phyloP scores from a whole-genome alignment of 2,888 invertebrate species.

The Amphipoea oculea region DNA sequence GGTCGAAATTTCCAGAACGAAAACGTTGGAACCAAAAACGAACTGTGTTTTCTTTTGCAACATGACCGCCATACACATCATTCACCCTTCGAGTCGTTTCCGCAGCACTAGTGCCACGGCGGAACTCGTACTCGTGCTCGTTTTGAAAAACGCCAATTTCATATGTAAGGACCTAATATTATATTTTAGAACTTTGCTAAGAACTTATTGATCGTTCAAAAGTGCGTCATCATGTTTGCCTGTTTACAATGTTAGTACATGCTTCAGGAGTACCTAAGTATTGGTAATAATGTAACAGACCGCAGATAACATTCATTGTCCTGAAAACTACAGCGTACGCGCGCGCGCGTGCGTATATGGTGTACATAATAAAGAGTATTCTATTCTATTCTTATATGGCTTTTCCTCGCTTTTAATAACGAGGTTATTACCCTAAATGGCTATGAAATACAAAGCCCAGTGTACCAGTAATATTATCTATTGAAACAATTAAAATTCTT shows the following conservation, averaged over 20 bases:
- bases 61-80: no score
- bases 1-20: no score
- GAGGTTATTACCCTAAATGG: conserved; percentile 24
- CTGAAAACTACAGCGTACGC: conserved; percentile 13
- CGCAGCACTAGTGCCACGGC: no score
- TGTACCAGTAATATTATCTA: neutral
- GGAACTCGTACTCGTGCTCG: no score
- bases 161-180: no score
- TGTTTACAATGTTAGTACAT: neutral
- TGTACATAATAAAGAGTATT: no score
- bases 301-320: conserved; percentile 16
- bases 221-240: conserved; percentile 32
- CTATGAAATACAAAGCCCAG: neutral
- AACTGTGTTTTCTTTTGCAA: no score
- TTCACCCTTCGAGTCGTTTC: no score
- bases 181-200: neutral
- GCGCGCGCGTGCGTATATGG: no score
- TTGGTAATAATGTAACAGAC: conserved; percentile 4
- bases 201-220: conserved; percentile 12
- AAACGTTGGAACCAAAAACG: no score
- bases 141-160: no score
- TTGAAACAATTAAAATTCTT: neutral
- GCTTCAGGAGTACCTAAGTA: neutral
- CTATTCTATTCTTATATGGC: neutral
- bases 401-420: neutral